Evolutionary conservation across 2,113 vertebrate genomes (phyloP).

Genomic region (Pseudonaja textilis): DNA sequence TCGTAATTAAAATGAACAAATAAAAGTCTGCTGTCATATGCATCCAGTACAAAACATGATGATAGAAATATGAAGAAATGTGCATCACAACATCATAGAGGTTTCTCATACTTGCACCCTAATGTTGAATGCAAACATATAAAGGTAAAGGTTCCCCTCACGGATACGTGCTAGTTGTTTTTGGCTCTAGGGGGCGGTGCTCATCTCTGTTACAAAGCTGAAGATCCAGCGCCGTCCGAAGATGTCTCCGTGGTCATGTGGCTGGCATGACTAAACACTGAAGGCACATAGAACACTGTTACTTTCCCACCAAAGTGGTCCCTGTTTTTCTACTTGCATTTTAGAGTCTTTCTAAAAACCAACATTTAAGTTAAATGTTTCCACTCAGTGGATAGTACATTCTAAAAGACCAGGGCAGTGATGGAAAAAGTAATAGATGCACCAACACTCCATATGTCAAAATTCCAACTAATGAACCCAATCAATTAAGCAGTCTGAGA

Average conservation of each 20-base stretch:
- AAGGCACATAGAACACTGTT: no score
- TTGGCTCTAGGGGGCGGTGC: no score
- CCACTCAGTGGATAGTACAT: background rate
- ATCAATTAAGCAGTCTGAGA: no score
- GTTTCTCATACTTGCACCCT: background rate
- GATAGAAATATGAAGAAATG: background rate
- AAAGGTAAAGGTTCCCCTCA: no score
- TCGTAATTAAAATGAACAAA: background rate
- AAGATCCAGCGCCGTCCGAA: no score
- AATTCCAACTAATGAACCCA: no score
- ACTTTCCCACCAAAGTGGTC: no score
- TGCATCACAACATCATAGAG: background rate
- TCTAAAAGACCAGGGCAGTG: background rate
- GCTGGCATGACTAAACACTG: no score
- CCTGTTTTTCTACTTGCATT: no score
- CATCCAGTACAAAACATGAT: background rate
- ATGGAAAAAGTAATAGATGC: background rate
- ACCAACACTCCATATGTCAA: background rate
- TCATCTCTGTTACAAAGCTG: no score
- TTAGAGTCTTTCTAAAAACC: background rate
- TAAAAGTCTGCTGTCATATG: background rate
- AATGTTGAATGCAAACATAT: background rate
- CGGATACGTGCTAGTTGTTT: no score
- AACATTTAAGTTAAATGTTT: background rate
- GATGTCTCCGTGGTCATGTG: no score